Base-by-base conservation (phyloP, 2,113 vertebrate genomes). In the Eleginops maclovinus region DNA sequence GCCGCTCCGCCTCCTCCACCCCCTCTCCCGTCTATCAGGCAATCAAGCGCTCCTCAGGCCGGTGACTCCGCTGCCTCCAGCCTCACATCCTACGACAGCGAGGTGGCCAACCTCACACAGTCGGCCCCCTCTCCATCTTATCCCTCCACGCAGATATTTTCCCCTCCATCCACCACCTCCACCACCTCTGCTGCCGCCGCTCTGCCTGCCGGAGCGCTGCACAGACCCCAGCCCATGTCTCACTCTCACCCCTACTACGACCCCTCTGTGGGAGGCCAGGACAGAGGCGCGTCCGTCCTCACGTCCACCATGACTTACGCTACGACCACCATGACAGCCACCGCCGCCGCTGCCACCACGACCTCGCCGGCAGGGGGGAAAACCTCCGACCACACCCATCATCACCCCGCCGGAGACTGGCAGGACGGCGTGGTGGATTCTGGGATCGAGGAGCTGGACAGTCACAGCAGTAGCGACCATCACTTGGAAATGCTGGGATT, bases 1-100 rank as follows among this genome's bases (percentile, higher is more conserved):
- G 78, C 84, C 62, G 84, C 82, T 51, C 85, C 89, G 60, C 92
- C 91, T 26, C 85, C 81, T 2, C 88, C 87, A 73, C 90, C 90
- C 13, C 73, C 91, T 82, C 82, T 79, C 61, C 75, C 78, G 79
- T 66, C 83, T 74, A 0, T 63, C 5, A 89, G 91, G 67, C 3
- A 83, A 17, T 24, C 89, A 62, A 60, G 89, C 21, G 60, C 92
- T 1, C 1, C 88, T 11, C 83, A 90, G 9, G 44, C 92, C 2
- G 93, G 95, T 12, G 97, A 98, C 88, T 98, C 97, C 50, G 96
- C 97, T 1, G 86, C 96, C 0, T 98, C 97, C 43, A 98, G 97
- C 91, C 93, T 98, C 74, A 97, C 97, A 3, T 98, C 97, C 19
- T 98, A 98, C 0, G 97, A 98, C 90, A 98, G 97, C 2, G 97